Conservation (phyloP, 2,888 invertebrate species). For the Lasioglossum marginatum region DNA sequence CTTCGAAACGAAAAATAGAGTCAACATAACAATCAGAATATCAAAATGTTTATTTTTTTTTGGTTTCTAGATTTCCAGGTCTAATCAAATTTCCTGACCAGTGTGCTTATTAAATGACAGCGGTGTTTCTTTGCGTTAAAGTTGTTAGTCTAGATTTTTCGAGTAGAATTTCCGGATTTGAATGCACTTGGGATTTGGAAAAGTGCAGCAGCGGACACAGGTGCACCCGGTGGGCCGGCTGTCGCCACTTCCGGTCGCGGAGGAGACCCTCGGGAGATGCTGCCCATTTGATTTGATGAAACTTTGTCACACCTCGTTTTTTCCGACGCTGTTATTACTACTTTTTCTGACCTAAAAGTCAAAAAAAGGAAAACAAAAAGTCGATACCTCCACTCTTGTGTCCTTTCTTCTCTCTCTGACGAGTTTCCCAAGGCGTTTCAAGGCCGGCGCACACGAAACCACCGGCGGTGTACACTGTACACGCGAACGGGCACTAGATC, state of each 20-base stretch:
- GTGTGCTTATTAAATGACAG: background rate
- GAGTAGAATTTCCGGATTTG: background rate
- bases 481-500: background rate
- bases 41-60: background rate
- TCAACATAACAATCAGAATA: background rate
- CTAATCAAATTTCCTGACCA: background rate
- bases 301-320: conserved; percentile 65
- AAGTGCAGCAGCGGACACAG: conserved; percentile 49
- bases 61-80: background rate
- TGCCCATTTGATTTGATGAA: conserved; percentile 82
- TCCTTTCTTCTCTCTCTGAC: conserved; percentile 28
- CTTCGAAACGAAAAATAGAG: background rate
- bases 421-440: conserved; percentile 56
- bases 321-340: conserved; percentile 33
- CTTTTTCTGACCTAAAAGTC: conserved; percentile 28
- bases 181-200: background rate
- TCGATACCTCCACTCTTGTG: conserved; percentile 17
- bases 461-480: background rate
- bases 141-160: background rate
- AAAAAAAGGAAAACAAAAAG: background rate
- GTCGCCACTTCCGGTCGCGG: conserved; percentile 74
- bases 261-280: conserved; percentile 78
- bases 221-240: conserved; percentile 67
- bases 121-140: background rate
- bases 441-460: conserved; percentile 28